Base-by-base conservation (phyloP, 2,113 vertebrate genomes). In the Indicator maculatus region DNA sequence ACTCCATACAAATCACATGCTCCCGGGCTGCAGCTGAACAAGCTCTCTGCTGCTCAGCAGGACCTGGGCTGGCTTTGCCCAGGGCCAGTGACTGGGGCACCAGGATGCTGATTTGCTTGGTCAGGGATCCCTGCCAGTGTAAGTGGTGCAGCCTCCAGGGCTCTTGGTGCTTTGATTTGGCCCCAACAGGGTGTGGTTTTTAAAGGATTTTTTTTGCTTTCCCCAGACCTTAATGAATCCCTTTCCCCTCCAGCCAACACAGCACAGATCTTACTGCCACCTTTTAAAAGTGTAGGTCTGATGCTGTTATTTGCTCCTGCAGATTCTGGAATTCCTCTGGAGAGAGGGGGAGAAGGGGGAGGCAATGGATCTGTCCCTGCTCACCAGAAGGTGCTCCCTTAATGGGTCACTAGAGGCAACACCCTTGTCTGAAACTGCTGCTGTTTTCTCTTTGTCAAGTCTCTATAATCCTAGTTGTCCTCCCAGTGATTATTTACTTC, bases 181-280 rank as follows among this genome's bases (percentile, higher is more conserved):
- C n/a, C 66, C 55, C 83, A 82, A 10, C 33, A 88, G 61, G 80
- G 55, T 93, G 90, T 88, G 86, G 23, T 20, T 74, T 82, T 45
- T 55, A 47, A 33, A 63, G 45, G 19, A 28, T 20, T 36, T 50
- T 69, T 36, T n/a, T 56, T 60, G 70, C 28, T n/a, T 52, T 56
- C 73, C 28, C 64, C 17, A 21, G 33, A 60, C 31, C 69, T 90
- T 84, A 84, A 95, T 92, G 73, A 91, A 91, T 88, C 76, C 76
- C 1, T 0, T 75, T 91, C 63, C 65, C 66, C 27, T 91, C 44
- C 50, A 88, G 80, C 76, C 76, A 75, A 2, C 55, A 45, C 53
- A 94, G 61, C 61, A 38, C 36, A 44, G 56, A 61, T 73, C 53
- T 91, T 36, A 79, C 4, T 93, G 90, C 58, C 33, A 24, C 70